A percentile compares a stretch with the other conserved stretches of the same genome.
phyloP scores from a whole-genome alignment of 1,140 invertebrate species.

The Dufourea novaeangliae region DNA sequence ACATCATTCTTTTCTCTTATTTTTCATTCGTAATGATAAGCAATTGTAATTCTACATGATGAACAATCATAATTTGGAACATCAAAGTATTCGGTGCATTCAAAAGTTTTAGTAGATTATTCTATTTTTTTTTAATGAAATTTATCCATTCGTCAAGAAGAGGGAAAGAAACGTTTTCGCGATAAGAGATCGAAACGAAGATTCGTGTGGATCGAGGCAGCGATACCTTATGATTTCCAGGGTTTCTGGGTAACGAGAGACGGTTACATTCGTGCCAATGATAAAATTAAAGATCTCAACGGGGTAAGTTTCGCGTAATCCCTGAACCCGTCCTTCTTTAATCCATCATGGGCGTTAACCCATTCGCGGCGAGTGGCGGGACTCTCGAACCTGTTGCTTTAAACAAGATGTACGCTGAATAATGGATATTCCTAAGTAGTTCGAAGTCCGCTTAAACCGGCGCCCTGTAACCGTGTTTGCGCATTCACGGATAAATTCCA shows the following conservation, averaged over 20 bases:
- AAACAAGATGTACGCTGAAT: conserved; percentile 78
- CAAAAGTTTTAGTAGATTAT: too few species aligned
- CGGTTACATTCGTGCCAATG: conserved; percentile 13
- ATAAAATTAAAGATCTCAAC: conserved; percentile 55
- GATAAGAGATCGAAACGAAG: neutral
- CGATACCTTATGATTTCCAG: neutral
- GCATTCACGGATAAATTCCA: conserved; percentile 55
- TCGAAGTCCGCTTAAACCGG: conserved; percentile 66
- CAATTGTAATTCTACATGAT: too few species aligned
- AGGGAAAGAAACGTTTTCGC: too few species aligned
- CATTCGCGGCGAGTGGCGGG: conserved; percentile 64
- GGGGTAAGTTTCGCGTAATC: conserved; percentile 73
- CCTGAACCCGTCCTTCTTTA: conserved; percentile 72
- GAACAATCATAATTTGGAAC: too few species aligned
- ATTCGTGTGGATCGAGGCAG: too few species aligned
- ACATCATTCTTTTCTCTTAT: too few species aligned
- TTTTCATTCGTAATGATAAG: too few species aligned
- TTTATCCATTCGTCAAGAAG: too few species aligned
- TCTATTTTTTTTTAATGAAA: too few species aligned
- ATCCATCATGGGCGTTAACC: conserved; percentile 75
- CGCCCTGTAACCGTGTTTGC: conserved; percentile 36
- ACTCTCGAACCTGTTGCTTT: conserved; percentile 76
- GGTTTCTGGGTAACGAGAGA: neutral
- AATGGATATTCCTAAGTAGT: conserved; percentile 76
- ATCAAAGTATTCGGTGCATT: too few species aligned